phyloP scores from a whole-genome alignment of 2,113 vertebrate species.

The Phrynocephalus versicolor region DNA sequence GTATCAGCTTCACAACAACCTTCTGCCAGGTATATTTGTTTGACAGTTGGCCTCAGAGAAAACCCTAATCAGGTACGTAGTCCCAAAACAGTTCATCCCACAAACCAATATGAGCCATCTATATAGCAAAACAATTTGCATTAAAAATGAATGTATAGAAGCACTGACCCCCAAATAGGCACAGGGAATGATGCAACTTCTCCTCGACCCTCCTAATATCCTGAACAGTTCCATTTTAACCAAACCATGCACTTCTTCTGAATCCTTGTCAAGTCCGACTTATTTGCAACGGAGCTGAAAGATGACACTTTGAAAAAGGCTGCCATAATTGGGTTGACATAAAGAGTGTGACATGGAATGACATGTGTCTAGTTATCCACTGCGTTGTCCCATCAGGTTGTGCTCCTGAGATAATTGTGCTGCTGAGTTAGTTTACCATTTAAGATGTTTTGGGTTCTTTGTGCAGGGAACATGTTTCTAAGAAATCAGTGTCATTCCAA shows the following conservation, averaged over 20 bases:
- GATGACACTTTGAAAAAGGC: neutral
- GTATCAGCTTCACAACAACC: neutral
- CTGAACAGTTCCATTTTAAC: neutral
- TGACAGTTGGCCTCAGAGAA: no score
- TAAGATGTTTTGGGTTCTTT: neutral
- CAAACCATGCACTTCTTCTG: neutral
- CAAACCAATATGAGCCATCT: no score
- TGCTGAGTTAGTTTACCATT: slow-evolving; percentile 24
- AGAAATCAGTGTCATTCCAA: slow-evolving; percentile 43
- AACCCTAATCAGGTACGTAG: no score
- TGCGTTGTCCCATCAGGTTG: neutral
- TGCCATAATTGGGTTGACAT: neutral
- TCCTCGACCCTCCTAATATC: neutral
- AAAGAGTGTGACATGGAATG: neutral
- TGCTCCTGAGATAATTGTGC: slow-evolving; percentile 4
- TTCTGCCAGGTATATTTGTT: no score
- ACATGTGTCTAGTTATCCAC: neutral
- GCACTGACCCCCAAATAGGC: neutral
- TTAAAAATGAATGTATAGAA: no score
- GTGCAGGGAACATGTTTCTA: slow-evolving; percentile 36
- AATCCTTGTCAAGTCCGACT: neutral
- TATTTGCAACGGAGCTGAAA: neutral
- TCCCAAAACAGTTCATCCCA: no score
- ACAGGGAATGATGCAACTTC: neutral
- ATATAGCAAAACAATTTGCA: no score